These are phyloP conservation scores for Bugulina stolonifera DNA, from an alignment of 2,888 invertebrate genomes.

Conservation along the genomic window DNA sequence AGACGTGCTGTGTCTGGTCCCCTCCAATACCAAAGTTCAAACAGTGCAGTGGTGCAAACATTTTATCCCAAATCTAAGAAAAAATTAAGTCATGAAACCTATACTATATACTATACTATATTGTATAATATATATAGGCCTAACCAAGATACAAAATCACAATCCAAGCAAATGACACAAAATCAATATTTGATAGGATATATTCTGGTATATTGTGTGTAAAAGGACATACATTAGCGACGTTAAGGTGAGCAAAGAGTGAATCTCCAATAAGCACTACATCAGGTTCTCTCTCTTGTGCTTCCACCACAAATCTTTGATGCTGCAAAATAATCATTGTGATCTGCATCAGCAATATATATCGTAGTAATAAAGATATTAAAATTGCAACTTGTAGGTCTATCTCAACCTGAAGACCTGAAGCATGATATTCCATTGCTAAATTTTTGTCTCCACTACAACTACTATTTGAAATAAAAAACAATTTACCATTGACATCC, in stretches of 20 bases:
- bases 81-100: too few relatives aligned
- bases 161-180: too few relatives aligned
- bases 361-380: not conserved
- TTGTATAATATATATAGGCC: too few relatives aligned
- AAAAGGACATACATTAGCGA: conserved; percentile 67
- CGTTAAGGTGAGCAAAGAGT: conserved; percentile 72
- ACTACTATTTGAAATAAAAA: not conserved
- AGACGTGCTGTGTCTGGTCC: conserved; percentile 78
- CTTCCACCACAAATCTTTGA: conserved; percentile 74
- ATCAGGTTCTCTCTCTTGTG: conserved; percentile 83
- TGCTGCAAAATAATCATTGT: conserved; percentile 61
- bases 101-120: too few relatives aligned
- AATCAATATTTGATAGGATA: too few relatives aligned
- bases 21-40: conserved; percentile 84
- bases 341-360: not conserved
- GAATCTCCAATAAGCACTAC: conserved; percentile 87
- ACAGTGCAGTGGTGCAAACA: conserved; percentile 84
- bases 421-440: too few relatives aligned
- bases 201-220: too few relatives aligned
- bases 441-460: not conserved
- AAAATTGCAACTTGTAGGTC: too few relatives aligned
- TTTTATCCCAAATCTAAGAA: conserved; percentile 70
- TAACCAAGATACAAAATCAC: too few relatives aligned
- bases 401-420: too few relatives aligned
- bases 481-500: conserved; percentile 68